A percentile compares a stretch with the other conserved stretches of the same genome.
These are phyloP conservation scores for Aleadryas rufinucha DNA, from an alignment of 2,113 vertebrate species.

Conservation along the genomic window DNA sequence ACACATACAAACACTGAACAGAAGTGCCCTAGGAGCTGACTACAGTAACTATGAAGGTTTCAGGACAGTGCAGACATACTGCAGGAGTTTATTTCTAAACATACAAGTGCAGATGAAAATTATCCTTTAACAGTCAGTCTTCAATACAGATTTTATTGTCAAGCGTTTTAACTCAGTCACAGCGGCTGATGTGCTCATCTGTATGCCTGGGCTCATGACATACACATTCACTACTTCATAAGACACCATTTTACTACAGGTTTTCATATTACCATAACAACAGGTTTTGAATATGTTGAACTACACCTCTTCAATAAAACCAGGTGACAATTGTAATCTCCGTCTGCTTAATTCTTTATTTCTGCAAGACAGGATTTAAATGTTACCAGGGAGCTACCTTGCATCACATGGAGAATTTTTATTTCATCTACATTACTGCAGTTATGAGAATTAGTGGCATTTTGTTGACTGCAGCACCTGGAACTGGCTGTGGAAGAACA, in stretches of 20 bases:
- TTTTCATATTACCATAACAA: conserved; percentile 7
- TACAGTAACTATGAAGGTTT: background rate
- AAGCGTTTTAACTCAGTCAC: background rate
- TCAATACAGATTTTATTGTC: background rate
- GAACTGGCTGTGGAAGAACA: conserved; percentile 10
- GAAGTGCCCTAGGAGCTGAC: background rate
- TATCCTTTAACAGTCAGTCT: background rate
- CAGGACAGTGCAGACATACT: background rate
- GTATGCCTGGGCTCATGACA: background rate
- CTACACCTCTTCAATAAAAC: conserved; percentile 22
- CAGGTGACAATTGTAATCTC: conserved; percentile 6
- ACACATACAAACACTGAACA: background rate
- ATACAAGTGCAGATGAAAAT: background rate
- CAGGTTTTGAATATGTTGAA: conserved; percentile 28
- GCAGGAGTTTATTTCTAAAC: background rate
- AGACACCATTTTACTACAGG: background rate
- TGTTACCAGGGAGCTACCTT: conserved; percentile 35
- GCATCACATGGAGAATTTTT: background rate
- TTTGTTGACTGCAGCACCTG: conserved; percentile 9
- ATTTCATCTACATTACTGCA: background rate
- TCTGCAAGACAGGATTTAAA: conserved; percentile 60
- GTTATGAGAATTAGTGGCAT: background rate
- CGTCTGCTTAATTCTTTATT: conserved; percentile 41
- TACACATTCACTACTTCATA: background rate
- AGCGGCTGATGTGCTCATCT: background rate